phyloP scores from a whole-genome alignment of 2,888 invertebrate species.

The Brachylomia viminalis region DNA sequence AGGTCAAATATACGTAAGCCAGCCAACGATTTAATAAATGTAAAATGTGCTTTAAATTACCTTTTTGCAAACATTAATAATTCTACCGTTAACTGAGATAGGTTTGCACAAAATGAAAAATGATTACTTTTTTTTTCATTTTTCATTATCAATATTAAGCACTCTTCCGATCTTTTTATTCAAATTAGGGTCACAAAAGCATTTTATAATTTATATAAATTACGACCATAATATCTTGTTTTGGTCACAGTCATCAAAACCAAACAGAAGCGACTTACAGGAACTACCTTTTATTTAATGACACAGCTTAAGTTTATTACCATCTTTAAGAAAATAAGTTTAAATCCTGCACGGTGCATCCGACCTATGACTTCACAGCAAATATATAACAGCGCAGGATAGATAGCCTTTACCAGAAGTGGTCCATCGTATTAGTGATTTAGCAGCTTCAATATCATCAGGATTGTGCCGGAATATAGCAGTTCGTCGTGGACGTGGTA shows the following conservation, averaged over 20 bases:
- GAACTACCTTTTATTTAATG: neutral
- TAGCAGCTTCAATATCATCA: too few relatives aligned
- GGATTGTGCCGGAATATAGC: too few relatives aligned
- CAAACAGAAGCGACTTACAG: neutral
- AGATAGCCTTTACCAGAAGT: too few relatives aligned
- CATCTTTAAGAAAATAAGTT: neutral
- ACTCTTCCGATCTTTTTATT: neutral
- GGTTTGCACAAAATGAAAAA: too few relatives aligned
- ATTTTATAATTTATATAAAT: neutral
- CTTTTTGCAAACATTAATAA: slow-evolving; percentile 12
- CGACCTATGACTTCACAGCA: neutral
- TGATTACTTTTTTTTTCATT: too few relatives aligned
- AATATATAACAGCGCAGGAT: too few relatives aligned
- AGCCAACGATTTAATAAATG: slow-evolving; percentile 12
- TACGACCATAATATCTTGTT: too few relatives aligned
- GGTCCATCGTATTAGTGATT: too few relatives aligned
- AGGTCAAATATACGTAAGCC: slow-evolving; percentile 39
- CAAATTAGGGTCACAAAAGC: slow-evolving; percentile 26
- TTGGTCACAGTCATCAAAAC: neutral
- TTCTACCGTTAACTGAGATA: slow-evolving; percentile 32
- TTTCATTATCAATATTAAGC: slow-evolving; percentile 14
- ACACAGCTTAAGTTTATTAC: neutral
- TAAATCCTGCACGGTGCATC: neutral
- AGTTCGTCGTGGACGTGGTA: too few relatives aligned
- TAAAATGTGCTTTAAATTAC: slow-evolving; percentile 13